A percentile compares a stretch with the other conserved stretches of the same genome.
phyloP scores from a whole-genome alignment of 1,140 invertebrate species.

The Papilio polyxenes region DNA sequence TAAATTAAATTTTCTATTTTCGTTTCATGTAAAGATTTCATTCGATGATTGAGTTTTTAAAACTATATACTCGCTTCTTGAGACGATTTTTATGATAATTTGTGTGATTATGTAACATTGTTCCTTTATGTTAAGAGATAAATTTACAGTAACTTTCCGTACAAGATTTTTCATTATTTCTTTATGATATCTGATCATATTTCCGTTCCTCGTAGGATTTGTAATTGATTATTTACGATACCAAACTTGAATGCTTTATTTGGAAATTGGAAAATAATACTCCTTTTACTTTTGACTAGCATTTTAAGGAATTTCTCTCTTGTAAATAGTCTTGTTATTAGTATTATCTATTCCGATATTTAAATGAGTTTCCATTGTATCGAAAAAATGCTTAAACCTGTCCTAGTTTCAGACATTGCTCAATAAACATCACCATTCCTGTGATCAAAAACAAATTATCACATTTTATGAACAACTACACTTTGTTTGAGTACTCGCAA shows the following conservation, averaged over 20 bases:
- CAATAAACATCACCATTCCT: conserved; percentile 13
- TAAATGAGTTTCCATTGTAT: not conserved
- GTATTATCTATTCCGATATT: not conserved
- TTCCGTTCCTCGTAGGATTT: not conserved
- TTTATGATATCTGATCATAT: too few species aligned
- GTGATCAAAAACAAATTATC: conserved; percentile 3
- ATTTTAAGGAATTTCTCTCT: not conserved
- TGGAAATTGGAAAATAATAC: not conserved
- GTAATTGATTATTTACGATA: not conserved
- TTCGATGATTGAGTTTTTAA: not conserved
- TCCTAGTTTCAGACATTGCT: conserved; percentile 11
- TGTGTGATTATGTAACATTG: not conserved
- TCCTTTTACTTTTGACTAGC: not conserved
- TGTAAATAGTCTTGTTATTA: not conserved
- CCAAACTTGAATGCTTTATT: not conserved
- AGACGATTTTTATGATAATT: not conserved
- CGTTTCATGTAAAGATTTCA: not conserved
- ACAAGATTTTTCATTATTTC: not conserved
- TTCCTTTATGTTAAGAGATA: not conserved
- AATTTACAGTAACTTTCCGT: not conserved
- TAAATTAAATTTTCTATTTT: not conserved
- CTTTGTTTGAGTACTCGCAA: not conserved
- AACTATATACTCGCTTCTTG: too few species aligned
- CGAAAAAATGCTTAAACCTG: not conserved
- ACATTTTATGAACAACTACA: not conserved